A percentile compares a stretch with the other conserved stretches of the same genome.
Conservation (phyloP, 2,888 invertebrate species). For the Germaria angustata region DNA sequence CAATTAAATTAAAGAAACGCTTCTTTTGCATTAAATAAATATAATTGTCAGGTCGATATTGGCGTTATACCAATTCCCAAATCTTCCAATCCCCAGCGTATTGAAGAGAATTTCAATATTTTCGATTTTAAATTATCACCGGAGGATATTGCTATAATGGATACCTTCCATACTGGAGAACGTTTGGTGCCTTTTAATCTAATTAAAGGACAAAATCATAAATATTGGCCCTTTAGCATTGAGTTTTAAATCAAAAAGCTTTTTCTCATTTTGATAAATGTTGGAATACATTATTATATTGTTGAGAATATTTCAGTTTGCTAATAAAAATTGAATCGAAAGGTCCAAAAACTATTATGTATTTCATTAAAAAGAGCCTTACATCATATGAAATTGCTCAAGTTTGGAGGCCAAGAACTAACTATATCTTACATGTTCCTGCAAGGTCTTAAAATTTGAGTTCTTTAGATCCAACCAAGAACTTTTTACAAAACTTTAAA, state of each 20-base stretch:
- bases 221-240: conserved; percentile 78
- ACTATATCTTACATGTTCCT: too few species aligned
- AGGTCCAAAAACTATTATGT: neutral
- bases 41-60: conserved; percentile 80
- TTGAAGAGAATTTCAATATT: conserved; percentile 82
- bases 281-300: too few species aligned
- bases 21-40: neutral
- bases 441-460: too few species aligned
- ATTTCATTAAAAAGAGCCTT: too few species aligned
- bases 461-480: too few species aligned
- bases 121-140: conserved; percentile 82
- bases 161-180: conserved; percentile 80
- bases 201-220: conserved; percentile 75
- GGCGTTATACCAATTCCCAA: conserved; percentile 83
- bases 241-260: conserved; percentile 75
- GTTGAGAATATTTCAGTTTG: neutral
- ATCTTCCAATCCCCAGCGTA: conserved; percentile 81
- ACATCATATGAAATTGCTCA: too few species aligned
- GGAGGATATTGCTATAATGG: conserved; percentile 81
- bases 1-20: neutral
- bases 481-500: too few species aligned
- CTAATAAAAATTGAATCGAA: neutral
- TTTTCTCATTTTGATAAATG: too few species aligned
- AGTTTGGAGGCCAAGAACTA: too few species aligned
- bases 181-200: conserved; percentile 75